These are phyloP conservation scores for Galendromus occidentalis DNA, from an alignment of 1,140 invertebrate species.

Conservation along the genomic window DNA sequence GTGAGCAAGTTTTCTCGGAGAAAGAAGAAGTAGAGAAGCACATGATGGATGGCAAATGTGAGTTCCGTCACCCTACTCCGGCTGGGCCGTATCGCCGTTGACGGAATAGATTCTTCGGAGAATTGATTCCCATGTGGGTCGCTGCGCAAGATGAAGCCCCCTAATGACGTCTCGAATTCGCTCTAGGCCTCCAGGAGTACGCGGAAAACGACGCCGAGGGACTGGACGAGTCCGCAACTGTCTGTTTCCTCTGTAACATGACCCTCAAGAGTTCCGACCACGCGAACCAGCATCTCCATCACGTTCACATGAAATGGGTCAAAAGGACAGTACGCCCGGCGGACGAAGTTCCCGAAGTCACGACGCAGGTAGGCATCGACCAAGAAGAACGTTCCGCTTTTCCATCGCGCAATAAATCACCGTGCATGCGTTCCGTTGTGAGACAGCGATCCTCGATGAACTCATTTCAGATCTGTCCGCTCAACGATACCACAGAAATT, in stretches of 20 bases:
- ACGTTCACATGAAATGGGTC: slow-evolving; percentile 21
- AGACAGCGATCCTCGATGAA: not conserved
- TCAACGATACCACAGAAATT: slow-evolving; percentile 10
- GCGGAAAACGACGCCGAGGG: slow-evolving; percentile 13
- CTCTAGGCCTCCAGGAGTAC: slow-evolving; percentile 12
- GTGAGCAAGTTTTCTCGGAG: not conserved
- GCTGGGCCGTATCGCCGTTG: too few species aligned
- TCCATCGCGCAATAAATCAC: too few species aligned
- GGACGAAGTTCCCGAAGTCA: slow-evolving; percentile 4
- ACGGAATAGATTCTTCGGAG: slow-evolving; percentile 16
- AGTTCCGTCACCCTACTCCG: too few species aligned
- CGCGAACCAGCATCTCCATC: slow-evolving; percentile 18
- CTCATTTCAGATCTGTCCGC: not conserved
- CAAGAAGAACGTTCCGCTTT: not conserved
- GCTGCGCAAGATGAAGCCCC: slow-evolving; percentile 6
- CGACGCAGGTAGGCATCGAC: not conserved
- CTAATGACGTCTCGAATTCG: not conserved
- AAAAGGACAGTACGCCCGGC: slow-evolving; percentile 3
- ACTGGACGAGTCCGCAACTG: slow-evolving; percentile 15
- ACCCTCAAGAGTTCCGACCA: slow-evolving; percentile 16
- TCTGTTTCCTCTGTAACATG: slow-evolving; percentile 19
- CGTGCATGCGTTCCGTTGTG: not conserved
- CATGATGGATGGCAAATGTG: slow-evolving; percentile 8
- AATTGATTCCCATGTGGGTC: slow-evolving; percentile 11
- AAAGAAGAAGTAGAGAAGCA: slow-evolving; percentile 14